These are phyloP conservation scores for Brotogeris chrysoptera DNA, from an alignment of 2,797 vertebrate species.

Conservation along the genomic window DNA sequence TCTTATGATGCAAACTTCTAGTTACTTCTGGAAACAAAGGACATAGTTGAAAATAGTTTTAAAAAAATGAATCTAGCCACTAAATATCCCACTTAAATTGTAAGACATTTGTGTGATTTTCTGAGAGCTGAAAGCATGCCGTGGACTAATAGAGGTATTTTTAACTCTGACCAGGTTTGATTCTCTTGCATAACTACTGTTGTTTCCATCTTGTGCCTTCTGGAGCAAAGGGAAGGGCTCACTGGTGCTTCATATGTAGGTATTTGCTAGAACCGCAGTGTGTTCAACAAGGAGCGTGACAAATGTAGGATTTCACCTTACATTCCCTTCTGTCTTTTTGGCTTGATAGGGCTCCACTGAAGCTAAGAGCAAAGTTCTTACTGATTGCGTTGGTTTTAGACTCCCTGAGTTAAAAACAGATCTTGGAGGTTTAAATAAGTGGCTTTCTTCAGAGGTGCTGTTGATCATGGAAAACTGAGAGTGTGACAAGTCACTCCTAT, in stretches of 20 bases:
- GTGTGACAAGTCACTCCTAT: no score
- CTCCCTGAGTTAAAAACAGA: not conserved
- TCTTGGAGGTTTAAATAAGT: not conserved
- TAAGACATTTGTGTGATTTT: not conserved
- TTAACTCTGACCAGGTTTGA: slow-evolving; percentile 22
- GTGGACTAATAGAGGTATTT: not conserved
- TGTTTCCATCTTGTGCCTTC: slow-evolving; percentile 15
- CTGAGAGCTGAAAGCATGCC: not conserved
- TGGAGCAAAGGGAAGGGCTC: not conserved
- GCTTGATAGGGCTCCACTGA: not conserved
- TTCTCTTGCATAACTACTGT: slow-evolving; percentile 17
- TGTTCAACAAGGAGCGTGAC: not conserved
- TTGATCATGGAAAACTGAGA: not conserved
- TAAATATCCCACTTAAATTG: not conserved
- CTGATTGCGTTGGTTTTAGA: not conserved
- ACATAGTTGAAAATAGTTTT: not conserved
- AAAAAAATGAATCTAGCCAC: not conserved
- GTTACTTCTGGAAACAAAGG: not conserved
- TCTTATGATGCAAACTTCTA: not conserved
- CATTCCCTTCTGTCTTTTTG: not conserved
- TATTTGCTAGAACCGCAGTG: not conserved
- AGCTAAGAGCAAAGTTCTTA: not conserved
- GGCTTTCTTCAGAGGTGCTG: not conserved
- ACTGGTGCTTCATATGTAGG: not conserved
- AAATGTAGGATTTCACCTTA: not conserved